phyloP scores from a whole-genome alignment of 2,888 invertebrate genomes.

The Hemistola chrysoprasaria region DNA sequence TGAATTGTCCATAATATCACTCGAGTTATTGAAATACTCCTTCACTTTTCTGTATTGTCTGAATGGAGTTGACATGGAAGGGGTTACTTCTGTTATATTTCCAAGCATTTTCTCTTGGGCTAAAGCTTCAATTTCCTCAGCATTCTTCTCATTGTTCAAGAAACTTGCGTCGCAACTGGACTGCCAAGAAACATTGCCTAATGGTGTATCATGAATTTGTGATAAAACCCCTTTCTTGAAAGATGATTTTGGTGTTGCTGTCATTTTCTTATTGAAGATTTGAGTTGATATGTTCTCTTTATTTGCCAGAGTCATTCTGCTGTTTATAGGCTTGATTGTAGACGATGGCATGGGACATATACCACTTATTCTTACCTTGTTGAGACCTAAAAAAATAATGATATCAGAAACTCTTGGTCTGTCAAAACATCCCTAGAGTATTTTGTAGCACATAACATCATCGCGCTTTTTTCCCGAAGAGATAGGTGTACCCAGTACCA shows the following conservation, averaged over 20 bases:
- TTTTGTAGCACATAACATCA: too few relatives aligned
- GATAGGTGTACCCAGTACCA: too few relatives aligned
- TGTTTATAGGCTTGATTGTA: conserved; percentile 38
- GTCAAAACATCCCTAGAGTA: too few relatives aligned
- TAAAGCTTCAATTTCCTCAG: conserved; percentile 44
- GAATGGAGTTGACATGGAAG: conserved; percentile 65
- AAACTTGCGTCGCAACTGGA: conserved; percentile 68
- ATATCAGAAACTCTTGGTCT: too few relatives aligned
- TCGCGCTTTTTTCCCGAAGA: too few relatives aligned
- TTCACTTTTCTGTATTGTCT: conserved; percentile 59
- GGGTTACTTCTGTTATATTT: conserved; percentile 55
- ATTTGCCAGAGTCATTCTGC: conserved; percentile 43
- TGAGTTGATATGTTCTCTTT: conserved; percentile 52
- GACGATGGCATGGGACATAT: conserved; percentile 50
- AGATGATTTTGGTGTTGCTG: conserved; percentile 21
- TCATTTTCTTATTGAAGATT: conserved; percentile 19
- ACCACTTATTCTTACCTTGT: conserved; percentile 61
- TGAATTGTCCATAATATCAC: conserved; percentile 40
- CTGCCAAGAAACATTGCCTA: conserved; percentile 59
- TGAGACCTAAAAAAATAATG: conserved; percentile 40
- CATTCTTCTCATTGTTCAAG: conserved; percentile 55
- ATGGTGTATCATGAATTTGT: conserved; percentile 48
- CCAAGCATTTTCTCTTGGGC: conserved; percentile 46
- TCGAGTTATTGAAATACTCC: conserved; percentile 59
- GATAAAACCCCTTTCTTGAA: conserved; percentile 26